phyloP scores from a whole-genome alignment of 2,797 vertebrate genomes.

The Sphenodon punctatus region DNA sequence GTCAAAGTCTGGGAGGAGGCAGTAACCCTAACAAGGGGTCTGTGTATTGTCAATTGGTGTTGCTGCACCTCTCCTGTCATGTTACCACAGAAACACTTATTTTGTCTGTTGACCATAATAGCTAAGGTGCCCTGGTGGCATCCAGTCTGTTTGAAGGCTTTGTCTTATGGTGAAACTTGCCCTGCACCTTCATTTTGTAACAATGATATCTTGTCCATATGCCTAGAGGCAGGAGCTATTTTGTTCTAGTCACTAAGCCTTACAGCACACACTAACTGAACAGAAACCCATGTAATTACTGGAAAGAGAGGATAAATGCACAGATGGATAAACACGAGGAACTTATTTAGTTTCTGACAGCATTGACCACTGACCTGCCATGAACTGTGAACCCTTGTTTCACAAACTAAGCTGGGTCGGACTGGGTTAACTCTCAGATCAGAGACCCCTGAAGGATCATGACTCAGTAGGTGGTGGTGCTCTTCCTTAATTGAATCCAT shows the following conservation, averaged over 20 bases:
- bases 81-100: too few relatives aligned
- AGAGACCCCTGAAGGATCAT: not conserved
- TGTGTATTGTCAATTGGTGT: too few relatives aligned
- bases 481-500: not conserved
- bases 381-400: not conserved
- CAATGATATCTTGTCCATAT: not conserved
- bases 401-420: accelerated
- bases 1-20: too few relatives aligned
- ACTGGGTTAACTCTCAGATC: not conserved
- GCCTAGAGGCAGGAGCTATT: not conserved
- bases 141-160: slow-evolving; percentile 53
- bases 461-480: accelerated
- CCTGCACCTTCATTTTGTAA: not conserved
- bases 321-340: not conserved
- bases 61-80: too few relatives aligned
- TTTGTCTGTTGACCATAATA: too few relatives aligned
- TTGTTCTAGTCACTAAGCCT: not conserved
- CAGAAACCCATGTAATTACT: not conserved
- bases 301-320: slow-evolving; percentile 15
- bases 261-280: not conserved
- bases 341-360: not conserved
- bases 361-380: accelerated
- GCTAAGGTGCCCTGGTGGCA: too few relatives aligned
- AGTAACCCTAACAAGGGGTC: too few relatives aligned
- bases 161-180: slow-evolving; percentile 9